Evolutionary conservation across 2,113 vertebrate genomes (phyloP).

Genomic region (Eupsittula cactorum): DNA sequence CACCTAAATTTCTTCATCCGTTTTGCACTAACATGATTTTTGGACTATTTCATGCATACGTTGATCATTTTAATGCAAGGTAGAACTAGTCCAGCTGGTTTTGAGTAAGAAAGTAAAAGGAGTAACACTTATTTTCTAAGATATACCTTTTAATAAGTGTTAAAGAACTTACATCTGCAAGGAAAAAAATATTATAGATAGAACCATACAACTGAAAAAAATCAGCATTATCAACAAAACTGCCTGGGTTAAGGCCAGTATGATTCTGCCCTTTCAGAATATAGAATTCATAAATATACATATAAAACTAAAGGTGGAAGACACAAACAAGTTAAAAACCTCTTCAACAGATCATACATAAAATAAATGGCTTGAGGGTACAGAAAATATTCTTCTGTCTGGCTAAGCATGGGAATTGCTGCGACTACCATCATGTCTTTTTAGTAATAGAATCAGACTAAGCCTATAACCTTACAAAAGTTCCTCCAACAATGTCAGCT

Average conservation of each 20-base stretch:
- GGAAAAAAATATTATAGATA: not conserved
- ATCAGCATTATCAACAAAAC: not conserved
- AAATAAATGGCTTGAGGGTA: not conserved
- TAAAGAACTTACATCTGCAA: not conserved
- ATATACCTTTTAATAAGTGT: not conserved
- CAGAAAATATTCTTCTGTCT: not conserved
- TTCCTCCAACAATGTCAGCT: not conserved
- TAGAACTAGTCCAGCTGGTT: not conserved
- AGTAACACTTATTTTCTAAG: not conserved
- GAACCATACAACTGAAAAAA: not conserved
- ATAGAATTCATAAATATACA: not conserved
- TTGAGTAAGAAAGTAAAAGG: not conserved
- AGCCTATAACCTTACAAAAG: not conserved
- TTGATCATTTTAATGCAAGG: not conserved
- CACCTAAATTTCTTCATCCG: not conserved
- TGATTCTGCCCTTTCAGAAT: not conserved
- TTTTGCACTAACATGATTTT: not conserved
- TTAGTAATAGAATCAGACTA: not conserved
- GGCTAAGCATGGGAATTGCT: not conserved
- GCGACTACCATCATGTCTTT: not conserved
- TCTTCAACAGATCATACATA: not conserved
- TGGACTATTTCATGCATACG: not conserved
- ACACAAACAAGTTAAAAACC: not conserved
- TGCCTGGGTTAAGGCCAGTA: not conserved
- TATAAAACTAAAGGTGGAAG: not conserved